Base-by-base conservation (phyloP, 2,113 vertebrate genomes). In the Nipponia nippon region DNA sequence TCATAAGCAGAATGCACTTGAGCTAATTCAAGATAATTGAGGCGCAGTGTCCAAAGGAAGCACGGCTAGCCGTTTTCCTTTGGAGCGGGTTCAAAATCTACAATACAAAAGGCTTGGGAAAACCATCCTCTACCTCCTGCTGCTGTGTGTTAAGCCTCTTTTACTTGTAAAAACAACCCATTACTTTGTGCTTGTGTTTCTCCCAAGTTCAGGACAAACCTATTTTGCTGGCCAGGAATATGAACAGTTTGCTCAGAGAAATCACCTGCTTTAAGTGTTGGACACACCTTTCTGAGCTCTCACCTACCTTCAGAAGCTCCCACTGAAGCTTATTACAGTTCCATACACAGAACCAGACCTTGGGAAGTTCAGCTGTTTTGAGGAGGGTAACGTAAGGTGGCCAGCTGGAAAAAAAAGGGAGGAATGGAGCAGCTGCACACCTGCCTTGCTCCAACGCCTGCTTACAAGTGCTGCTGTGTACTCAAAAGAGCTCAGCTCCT, bases 391-490 rank as follows among this genome's bases (percentile, higher is more conserved):
- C 4, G n/a, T 56, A 90, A 82, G 81, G 53, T 89, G 49, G 80
- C 23, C 59, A 91, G 71, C 62, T 90, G 88, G 93, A 72, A 91
- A 75, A 91, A 40, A 55, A 27, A n/a, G 56, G 44, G 59, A 90
- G 40, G 73, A 62, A 83, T 19, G 71, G 72, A 93, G 87, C 38
- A 95, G 77, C 88, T 97, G 95, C 12, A 26, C 58, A 93, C 78
- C 87, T 97, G 82, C 63, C 56, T 81, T 5, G 0, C 38, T 83
- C 63, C 72, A 44, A 86, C 2, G 8, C 47, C 53, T 86, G 71
- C 75, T 83, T 77, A 36, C 27, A 91, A 65, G 34, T 30, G 82
- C 38, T 44, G 67, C 56, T 69, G 70, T 38, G 49, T 44, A 38
- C 71, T 80, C 53, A 34, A 29, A 83, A 83, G 40, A 69, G 46